Evolutionary conservation across 2,888 invertebrate species (phyloP).

Genomic region (Acanthopleura granulata): DNA sequence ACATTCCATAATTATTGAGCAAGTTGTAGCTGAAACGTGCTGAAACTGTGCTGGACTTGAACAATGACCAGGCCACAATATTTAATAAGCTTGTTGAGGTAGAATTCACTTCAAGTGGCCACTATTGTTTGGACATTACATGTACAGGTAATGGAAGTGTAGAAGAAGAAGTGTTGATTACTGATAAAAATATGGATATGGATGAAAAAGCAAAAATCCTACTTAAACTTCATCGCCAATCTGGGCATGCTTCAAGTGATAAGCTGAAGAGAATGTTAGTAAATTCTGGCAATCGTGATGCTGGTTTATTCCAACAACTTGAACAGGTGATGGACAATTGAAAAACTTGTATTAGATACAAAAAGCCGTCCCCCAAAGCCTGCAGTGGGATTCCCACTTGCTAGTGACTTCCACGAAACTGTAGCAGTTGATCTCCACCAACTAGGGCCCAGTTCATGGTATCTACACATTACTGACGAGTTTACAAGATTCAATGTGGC

Average conservation of each 20-base stretch:
- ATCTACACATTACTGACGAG: constrained; percentile 25
- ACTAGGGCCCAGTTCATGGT: not conserved
- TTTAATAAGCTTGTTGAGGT: constrained; percentile 23
- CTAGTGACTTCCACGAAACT: not conserved
- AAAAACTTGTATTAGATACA: too few species aligned
- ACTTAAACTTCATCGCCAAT: too few species aligned
- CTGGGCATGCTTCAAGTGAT: too few species aligned
- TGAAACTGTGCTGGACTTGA: constrained; percentile 20
- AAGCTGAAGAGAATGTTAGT: too few species aligned
- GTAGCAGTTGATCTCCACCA: not conserved
- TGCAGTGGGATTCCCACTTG: not conserved
- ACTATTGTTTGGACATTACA: constrained; percentile 21
- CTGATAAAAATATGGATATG: too few species aligned
- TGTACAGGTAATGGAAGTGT: too few species aligned
- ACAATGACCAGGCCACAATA: constrained; percentile 26
- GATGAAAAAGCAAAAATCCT: too few species aligned
- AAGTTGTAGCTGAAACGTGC: constrained; percentile 26
- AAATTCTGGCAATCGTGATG: too few species aligned
- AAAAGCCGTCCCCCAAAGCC: not conserved
- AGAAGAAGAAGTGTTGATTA: too few species aligned
- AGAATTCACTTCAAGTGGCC: constrained; percentile 28
- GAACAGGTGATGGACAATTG: too few species aligned
- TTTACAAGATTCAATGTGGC: constrained; percentile 26
- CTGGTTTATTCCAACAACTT: too few species aligned
- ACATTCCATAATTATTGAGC: constrained; percentile 27